Base-by-base conservation (phyloP, 2,888 invertebrate species). In the Macrophya annulata region DNA sequence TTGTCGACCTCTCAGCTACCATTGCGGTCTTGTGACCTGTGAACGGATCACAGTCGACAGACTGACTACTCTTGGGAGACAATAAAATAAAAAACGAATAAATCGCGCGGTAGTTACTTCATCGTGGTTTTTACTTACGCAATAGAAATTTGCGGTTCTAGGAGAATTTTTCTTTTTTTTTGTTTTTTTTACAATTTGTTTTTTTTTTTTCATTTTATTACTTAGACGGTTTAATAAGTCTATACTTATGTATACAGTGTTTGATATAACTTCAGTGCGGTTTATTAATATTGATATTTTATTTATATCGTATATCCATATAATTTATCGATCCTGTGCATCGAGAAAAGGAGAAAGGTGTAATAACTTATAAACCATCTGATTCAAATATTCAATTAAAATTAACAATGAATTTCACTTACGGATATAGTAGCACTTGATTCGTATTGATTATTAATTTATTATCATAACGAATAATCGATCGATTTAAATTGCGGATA, bases 361-460 rank as follows among this genome's bases (percentile, higher is more conserved):
- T 45, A 62, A 37, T 45, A 62, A 37, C 10, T 4, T 5, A 12
- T 45, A n/a, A n/a, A 74, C 17, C 25, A 31, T 55, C 51, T 48
- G 51, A 77, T 55, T 76, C 31, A 83, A 85, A 51, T 87, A 87
- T 87, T 89, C 87, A 89, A 89, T 87, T 88, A 86, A 85, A 72
- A 31, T 74, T 31, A 84, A 86, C 85, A 82, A 71, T 76, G 77
- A 71, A 85, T 85, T 31, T 88, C 74, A 74, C 43, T 74, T 48
- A 74, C n/a, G 4, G n/a, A n/a, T n/a, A n/a, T n/a, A n/a, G 12
- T 65, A n/a, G 65, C 31, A 65, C 0, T 65, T 65, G 15, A 12
- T 48, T 48, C 21, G 31, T 4, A 12, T 15, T 68, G 31, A 25
- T 68, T 68, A 3, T 31, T 68, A 15, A 55, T 5, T 55, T 55